Percentiles rank a stretch among this genome's conserved stretches.
These are phyloP conservation scores for Podilymbus podiceps DNA, from an alignment of 2,113 vertebrate species.

Conservation along the genomic window DNA sequence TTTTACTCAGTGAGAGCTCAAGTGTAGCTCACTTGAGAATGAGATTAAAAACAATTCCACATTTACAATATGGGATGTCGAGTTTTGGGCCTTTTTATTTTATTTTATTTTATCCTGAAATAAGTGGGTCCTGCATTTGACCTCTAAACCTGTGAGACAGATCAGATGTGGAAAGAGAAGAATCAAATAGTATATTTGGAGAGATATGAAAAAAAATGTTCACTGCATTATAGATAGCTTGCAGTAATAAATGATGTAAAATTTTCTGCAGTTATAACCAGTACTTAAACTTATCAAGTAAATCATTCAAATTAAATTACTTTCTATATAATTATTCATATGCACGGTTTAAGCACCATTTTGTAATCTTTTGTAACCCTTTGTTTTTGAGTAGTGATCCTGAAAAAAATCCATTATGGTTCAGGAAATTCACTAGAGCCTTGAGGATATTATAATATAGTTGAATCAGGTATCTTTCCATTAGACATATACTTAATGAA, in stretches of 20 bases:
- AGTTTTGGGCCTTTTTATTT: background rate
- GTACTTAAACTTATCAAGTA: background rate
- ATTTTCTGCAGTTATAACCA: background rate
- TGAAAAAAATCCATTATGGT: background rate
- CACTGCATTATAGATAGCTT: background rate
- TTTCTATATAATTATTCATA: background rate
- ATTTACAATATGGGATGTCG: background rate
- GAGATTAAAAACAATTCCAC: background rate
- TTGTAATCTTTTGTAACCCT: background rate
- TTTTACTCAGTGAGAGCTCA: background rate
- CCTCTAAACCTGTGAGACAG: background rate
- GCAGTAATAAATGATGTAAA: background rate
- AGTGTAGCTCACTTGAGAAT: background rate
- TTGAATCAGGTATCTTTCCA: background rate
- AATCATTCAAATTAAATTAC: constrained; percentile 8
- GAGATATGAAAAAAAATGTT: background rate
- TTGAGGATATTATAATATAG: background rate
- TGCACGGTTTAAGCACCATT: background rate
- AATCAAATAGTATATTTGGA: background rate
- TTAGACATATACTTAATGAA: background rate
- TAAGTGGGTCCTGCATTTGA: background rate
- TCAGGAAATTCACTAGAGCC: background rate
- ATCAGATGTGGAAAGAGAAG: background rate
- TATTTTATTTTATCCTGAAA: background rate
- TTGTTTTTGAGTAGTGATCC: background rate